phyloP scores from a whole-genome alignment of 2,888 invertebrate genomes.

The Hesperia comma region DNA sequence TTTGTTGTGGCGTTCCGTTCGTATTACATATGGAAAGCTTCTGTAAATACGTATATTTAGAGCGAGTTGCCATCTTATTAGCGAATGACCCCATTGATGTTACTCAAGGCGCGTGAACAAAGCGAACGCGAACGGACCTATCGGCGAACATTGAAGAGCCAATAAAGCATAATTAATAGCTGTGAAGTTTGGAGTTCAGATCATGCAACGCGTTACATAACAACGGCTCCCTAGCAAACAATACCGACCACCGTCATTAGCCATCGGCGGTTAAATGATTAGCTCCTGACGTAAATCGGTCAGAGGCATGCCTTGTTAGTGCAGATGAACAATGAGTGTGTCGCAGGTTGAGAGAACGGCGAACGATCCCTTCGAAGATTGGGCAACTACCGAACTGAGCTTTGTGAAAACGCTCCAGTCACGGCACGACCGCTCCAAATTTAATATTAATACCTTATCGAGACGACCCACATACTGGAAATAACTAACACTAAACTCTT shows the following conservation, averaged over 20 bases:
- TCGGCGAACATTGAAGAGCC: constrained; percentile 49
- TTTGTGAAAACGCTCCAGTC: constrained; percentile 47
- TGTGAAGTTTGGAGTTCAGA: constrained; percentile 62
- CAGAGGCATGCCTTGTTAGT: constrained; percentile 46
- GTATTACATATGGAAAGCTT: constrained; percentile 8
- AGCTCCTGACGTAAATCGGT: constrained; percentile 74
- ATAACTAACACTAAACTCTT: constrained; percentile 47
- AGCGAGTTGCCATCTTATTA: constrained; percentile 47
- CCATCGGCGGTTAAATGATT: constrained; percentile 65
- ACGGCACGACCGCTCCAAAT: constrained; percentile 63
- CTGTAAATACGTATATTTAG: constrained; percentile 13
- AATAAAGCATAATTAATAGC: constrained; percentile 73
- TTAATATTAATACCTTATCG: constrained; percentile 65
- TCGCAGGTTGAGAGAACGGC: constrained; percentile 34
- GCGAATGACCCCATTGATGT: constrained; percentile 52
- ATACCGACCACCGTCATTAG: constrained; percentile 54
- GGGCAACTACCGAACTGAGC: constrained; percentile 34
- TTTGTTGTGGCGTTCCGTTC: constrained; percentile 23
- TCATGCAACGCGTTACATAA: constrained; percentile 51
- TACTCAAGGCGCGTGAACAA: constrained; percentile 60
- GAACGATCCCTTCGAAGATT: constrained; percentile 38
- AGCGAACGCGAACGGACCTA: constrained; percentile 51
- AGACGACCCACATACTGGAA: constrained; percentile 56
- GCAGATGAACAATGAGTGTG: constrained; percentile 37
- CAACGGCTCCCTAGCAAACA: constrained; percentile 49